Evolutionary conservation across 2,113 vertebrate species (phyloP).

Genomic region (Cavia porcellus): DNA sequence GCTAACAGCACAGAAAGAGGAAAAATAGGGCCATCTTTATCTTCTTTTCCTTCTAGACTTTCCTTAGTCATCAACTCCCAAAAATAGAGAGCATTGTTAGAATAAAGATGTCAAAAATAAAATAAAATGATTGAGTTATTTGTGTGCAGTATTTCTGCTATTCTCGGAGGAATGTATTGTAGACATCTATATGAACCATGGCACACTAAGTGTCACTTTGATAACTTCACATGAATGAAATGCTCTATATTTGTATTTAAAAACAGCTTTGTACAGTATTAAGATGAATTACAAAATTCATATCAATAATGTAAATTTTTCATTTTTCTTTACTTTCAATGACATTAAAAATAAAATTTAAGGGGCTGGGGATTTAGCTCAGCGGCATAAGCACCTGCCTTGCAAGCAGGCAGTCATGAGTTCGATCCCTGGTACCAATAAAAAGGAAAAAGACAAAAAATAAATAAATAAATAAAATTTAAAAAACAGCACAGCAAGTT

Average conservation of each 20-base stretch:
- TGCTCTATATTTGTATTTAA: background rate
- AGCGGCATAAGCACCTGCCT: no score
- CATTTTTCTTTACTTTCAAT: constrained; percentile 10
- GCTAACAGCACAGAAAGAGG: background rate
- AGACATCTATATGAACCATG: background rate
- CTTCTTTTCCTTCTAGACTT: background rate
- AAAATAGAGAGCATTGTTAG: background rate
- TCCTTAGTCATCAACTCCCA: background rate
- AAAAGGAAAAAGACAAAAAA: no score
- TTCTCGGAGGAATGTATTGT: background rate
- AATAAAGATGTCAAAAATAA: background rate
- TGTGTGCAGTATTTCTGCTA: background rate
- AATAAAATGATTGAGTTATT: background rate
- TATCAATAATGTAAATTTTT: background rate
- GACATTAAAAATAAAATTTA: background rate
- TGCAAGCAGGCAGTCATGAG: no score
- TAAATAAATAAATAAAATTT: background rate
- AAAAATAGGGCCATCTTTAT: background rate
- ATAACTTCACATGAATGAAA: background rate
- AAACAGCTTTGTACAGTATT: background rate
- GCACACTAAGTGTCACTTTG: background rate
- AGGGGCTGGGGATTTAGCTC: background rate
- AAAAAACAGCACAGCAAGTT: background rate
- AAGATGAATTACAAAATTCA: constrained; percentile 1
- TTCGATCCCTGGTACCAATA: no score